Percentiles rank a stretch among this genome's conserved stretches.
These are phyloP conservation scores for Malaclemys terrapin DNA, from an alignment of 2,113 vertebrate species.

Conservation along the genomic window DNA sequence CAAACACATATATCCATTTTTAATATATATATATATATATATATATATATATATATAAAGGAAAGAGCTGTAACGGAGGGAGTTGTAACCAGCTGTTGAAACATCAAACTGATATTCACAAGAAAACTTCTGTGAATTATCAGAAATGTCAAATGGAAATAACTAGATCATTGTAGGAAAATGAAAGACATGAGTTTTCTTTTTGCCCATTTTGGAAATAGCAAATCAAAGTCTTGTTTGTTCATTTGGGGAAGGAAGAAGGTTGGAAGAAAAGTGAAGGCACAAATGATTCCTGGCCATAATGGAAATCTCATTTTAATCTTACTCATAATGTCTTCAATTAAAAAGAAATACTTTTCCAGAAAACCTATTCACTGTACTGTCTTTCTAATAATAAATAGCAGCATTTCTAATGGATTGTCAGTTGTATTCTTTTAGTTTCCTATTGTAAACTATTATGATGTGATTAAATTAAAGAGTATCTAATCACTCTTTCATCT, in stretches of 20 bases:
- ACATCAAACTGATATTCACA: neutral
- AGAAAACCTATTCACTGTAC: slow-evolving; percentile 55
- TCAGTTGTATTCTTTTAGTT: slow-evolving; percentile 10
- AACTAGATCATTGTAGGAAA: neutral
- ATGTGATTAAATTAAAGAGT: slow-evolving; percentile 57
- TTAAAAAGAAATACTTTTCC: slow-evolving; percentile 53
- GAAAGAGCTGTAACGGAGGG: neutral
- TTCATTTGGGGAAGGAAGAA: neutral
- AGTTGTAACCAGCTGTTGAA: neutral
- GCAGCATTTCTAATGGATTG: slow-evolving; percentile 22
- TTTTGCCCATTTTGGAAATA: neutral
- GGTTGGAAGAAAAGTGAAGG: neutral
- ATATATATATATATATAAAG: neutral
- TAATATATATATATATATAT: too few species aligned
- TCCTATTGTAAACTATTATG: slow-evolving; percentile 61
- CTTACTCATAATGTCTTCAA: slow-evolving; percentile 35
- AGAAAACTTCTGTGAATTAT: neutral
- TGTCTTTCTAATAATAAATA: slow-evolving; percentile 64
- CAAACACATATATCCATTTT: too few species aligned
- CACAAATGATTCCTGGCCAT: neutral
- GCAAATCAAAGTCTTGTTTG: neutral
- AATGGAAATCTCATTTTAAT: neutral
- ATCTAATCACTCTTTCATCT: slow-evolving; percentile 67
- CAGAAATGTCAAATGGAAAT: neutral
- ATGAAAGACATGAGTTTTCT: neutral